Evolutionary conservation across 2,888 invertebrate genomes (phyloP), one percentile per base, ranked within the genome.

Genomic region (Pollenia amentaria): DNA sequence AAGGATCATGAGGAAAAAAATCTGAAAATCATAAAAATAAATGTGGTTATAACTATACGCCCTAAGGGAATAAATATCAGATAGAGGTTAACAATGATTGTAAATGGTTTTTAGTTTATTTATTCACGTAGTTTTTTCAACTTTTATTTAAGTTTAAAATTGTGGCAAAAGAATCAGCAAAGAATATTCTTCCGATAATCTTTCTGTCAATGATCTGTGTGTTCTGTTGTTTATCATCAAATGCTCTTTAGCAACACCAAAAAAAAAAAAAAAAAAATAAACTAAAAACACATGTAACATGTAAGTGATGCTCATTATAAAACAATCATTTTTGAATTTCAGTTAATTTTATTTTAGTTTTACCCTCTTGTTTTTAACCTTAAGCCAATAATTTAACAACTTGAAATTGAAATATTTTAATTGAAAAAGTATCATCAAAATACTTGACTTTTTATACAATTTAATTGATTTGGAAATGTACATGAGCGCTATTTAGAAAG

Each of bases 71-170:
- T 12, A 62, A 84, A 81, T 51, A 69, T 55, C 77, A 85, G 53
- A 76, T 60, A 73, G 62, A 80, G 87, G 87, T 81, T 87, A 80
- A 87, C 80, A 80, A 87, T 87, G 57, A 72, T 87, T 72, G 76
- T 57, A 76, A 82, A 82, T 83, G 57, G 51, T 82, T 76, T 72
- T 67, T 29, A 51, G 65, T 69, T 78, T 64, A 57, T 51, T 40
- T 70, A 62, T 70, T 46, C 8, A 48, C 18, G 12, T 14, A 46
- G 65, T 53, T 64, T 73, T 55, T n/a, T n/a, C n/a, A n/a, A n/a
- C n/a, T n/a, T 44, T 51, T n/a, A n/a, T 29, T 53, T 16, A 51
- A 57, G 12, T 11, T 72, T 46, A 3, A 29, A 40, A 44, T 40
- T 55, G 6, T 12, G 14, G 11, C 29, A 46, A 53, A 67, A 46